A percentile compares a stretch with the other conserved stretches of the same genome.
These are phyloP conservation scores for Danio tinwini DNA, from an alignment of 2,797 vertebrate species.

Conservation along the genomic window DNA sequence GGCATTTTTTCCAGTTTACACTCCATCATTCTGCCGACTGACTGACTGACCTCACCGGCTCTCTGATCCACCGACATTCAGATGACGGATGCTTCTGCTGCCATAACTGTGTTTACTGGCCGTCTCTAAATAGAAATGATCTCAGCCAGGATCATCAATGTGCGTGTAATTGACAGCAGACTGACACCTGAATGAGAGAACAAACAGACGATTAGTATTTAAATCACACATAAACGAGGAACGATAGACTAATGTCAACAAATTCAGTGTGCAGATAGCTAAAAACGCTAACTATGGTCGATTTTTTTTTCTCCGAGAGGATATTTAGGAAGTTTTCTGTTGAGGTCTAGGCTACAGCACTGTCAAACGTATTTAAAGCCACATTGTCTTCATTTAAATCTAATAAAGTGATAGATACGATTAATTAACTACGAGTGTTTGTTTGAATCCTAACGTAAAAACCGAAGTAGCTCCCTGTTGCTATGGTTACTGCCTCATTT, in stretches of 20 bases:
- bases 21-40: conserved; percentile 61
- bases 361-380: too few species aligned
- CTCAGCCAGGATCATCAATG: not conserved
- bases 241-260: too few species aligned
- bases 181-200: not conserved
- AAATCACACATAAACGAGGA: not conserved
- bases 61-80: conserved; percentile 10
- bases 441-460: not conserved
- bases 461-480: not conserved
- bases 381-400: not conserved
- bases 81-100: not conserved
- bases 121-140: not conserved
- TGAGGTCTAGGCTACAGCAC: too few species aligned
- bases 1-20: conserved; percentile 64
- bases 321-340: not conserved
- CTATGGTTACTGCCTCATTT: not conserved
- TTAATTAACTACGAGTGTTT: too few species aligned
- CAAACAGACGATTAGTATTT: not conserved
- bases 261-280: too few species aligned
- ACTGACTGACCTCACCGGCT: conserved; percentile 46
- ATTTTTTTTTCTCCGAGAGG: not conserved
- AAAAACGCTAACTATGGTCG: not conserved
- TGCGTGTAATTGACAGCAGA: not conserved
- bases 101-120: not conserved
- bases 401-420: not conserved